These are phyloP conservation scores for Gulo gulo DNA, from an alignment of 2,113 vertebrate species.

Conservation along the genomic window DNA sequence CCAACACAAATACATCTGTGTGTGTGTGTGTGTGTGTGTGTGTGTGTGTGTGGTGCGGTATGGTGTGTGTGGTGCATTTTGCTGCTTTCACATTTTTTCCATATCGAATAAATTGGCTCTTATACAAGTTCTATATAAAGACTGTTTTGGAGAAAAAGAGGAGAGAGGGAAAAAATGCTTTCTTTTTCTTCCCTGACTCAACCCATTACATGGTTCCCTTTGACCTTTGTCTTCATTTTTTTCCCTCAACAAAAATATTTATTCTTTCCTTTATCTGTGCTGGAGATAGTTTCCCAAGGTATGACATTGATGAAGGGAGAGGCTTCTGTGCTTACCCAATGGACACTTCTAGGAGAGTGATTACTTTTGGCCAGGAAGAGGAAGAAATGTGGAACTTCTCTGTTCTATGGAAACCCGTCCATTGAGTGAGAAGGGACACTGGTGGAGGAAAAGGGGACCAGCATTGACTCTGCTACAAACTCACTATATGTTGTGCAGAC, in stretches of 20 bases:
- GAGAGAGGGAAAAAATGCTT: slow-evolving; percentile 57
- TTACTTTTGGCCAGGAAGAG: slow-evolving; percentile 42
- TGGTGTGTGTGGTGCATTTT: background rate
- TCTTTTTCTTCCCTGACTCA: slow-evolving; percentile 69
- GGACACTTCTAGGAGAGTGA: slow-evolving; percentile 41
- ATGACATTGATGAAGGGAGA: slow-evolving; percentile 77
- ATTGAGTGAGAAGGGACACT: background rate
- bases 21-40: slow-evolving; percentile 21
- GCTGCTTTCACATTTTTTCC: slow-evolving; percentile 76
- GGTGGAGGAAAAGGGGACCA: background rate
- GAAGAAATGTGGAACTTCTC: slow-evolving; percentile 24
- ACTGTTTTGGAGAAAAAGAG: slow-evolving; percentile 68
- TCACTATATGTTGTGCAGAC: background rate
- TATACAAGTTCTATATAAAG: slow-evolving; percentile 78
- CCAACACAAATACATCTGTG: slow-evolving; percentile 66
- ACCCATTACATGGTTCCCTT: slow-evolving; percentile 71
- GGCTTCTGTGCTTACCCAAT: slow-evolving; percentile 50
- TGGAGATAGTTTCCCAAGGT: slow-evolving; percentile 82
- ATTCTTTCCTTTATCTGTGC: slow-evolving; percentile 81
- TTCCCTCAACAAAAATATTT: slow-evolving; percentile 84
- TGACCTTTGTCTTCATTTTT: slow-evolving; percentile 84
- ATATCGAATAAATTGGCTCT: slow-evolving; percentile 78
- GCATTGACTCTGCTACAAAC: background rate
- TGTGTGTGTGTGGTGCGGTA: background rate
- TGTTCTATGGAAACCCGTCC: background rate